Evolutionary conservation across 1,140 invertebrate genomes (phyloP).

Genomic region (Sycophaga agraensis): DNA sequence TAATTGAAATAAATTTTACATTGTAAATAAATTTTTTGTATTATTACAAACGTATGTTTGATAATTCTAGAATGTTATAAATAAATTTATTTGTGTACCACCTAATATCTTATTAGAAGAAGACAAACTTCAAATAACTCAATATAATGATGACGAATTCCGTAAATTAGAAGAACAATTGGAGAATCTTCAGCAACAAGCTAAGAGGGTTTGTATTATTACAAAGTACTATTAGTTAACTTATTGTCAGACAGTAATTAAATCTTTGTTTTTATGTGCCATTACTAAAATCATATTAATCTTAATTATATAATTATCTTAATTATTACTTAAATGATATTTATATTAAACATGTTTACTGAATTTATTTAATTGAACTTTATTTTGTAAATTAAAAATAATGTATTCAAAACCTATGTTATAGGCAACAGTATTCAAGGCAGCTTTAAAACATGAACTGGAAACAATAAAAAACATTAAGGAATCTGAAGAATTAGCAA

Average conservation of each 20-base stretch:
- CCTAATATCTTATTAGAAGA: constrained; percentile 42
- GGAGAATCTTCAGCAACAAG: constrained; percentile 38
- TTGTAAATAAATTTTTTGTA: background rate
- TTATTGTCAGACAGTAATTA: background rate
- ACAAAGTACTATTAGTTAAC: background rate
- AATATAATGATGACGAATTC: constrained; percentile 41
- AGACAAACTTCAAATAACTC: constrained; percentile 41
- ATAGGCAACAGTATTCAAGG: constrained; percentile 40
- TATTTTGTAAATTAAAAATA: too few species aligned
- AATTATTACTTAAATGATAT: too few species aligned
- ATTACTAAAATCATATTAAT: too few species aligned
- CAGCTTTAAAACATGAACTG: constrained; percentile 41
- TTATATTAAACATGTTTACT: too few species aligned
- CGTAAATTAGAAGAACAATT: constrained; percentile 32
- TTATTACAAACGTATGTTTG: constrained; percentile 6
- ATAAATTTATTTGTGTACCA: constrained; percentile 42
- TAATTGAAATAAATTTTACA: constrained; percentile 29
- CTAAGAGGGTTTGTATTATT: constrained; percentile 38
- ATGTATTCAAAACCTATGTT: background rate
- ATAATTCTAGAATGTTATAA: constrained; percentile 34
- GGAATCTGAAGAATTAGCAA: constrained; percentile 23
- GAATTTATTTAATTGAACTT: too few species aligned
- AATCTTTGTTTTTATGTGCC: background rate
- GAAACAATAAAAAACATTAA: constrained; percentile 33
- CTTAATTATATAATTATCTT: too few species aligned